Conservation (phyloP, 1,140 invertebrate species). For the Saccostrea cuccullata region DNA sequence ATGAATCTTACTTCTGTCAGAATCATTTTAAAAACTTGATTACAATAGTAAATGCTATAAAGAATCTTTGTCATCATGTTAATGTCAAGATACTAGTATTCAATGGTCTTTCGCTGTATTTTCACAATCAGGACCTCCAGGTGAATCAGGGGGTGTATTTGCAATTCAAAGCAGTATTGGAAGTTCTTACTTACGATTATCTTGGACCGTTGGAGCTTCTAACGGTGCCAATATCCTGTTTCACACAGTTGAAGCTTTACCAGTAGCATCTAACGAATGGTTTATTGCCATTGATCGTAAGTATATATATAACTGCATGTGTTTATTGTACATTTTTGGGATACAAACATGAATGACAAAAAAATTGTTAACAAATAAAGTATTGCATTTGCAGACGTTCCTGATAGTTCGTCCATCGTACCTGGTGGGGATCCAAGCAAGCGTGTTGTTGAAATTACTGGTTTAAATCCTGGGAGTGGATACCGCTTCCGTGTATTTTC, state of each 20-base stretch:
- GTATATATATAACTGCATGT: not conserved
- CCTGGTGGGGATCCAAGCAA: conserved; percentile 44
- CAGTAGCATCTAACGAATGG: conserved; percentile 93
- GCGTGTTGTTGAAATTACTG: conserved; percentile 53
- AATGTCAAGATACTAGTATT: not conserved
- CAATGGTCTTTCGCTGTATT: too few relatives aligned
- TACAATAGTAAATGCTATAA: too few relatives aligned
- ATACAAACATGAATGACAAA: not conserved
- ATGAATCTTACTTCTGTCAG: too few relatives aligned
- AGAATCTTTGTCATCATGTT: not conserved
- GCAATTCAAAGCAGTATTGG: conserved; percentile 84
- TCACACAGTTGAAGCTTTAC: conserved; percentile 89
- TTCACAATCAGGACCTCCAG: conserved; percentile 72
- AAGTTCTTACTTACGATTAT: conserved; percentile 87
- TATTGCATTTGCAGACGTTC: conserved; percentile 49
- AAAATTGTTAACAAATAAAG: not conserved
- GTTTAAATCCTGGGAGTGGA: conserved; percentile 89
- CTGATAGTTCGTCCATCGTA: conserved; percentile 46
- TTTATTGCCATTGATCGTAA: conserved; percentile 5
- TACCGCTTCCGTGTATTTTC: conserved; percentile 95
- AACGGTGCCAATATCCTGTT: conserved; percentile 62
- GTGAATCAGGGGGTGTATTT: conserved; percentile 76
- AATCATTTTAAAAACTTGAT: too few relatives aligned
- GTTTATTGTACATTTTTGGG: too few relatives aligned
- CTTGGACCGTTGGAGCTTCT: conserved; percentile 84